A percentile compares a stretch with the other conserved stretches of the same genome.
Evolutionary conservation across 2,888 invertebrate genomes (phyloP).

Genomic region (Athalia rosae): DNA sequence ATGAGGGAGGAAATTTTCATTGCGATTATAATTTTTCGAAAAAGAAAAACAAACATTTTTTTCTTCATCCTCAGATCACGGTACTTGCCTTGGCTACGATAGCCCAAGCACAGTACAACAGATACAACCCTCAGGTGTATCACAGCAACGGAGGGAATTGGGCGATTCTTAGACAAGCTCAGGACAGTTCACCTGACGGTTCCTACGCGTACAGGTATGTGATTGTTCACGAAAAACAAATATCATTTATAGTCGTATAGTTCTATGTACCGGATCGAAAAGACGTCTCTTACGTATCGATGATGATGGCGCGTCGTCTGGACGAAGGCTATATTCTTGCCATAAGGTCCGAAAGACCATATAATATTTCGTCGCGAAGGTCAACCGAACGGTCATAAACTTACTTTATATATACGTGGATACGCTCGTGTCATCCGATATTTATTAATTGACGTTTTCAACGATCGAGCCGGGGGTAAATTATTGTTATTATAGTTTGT

Average conservation of each 20-base stretch:
- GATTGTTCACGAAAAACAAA: neutral
- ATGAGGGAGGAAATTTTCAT: too few relatives aligned
- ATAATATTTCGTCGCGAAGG: constrained; percentile 18
- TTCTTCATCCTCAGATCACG: constrained; percentile 51
- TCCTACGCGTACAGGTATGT: constrained; percentile 69
- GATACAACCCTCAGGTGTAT: constrained; percentile 55
- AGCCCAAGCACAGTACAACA: constrained; percentile 59
- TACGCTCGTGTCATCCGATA: neutral
- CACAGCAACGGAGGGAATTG: constrained; percentile 63
- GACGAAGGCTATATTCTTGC: constrained; percentile 3
- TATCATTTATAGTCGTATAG: neutral
- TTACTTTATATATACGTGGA: neutral
- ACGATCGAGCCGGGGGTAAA: neutral
- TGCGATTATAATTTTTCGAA: too few relatives aligned
- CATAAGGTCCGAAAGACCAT: neutral
- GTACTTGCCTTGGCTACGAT: constrained; percentile 58
- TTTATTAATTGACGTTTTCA: neutral
- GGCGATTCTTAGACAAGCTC: constrained; percentile 69
- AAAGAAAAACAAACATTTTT: neutral
- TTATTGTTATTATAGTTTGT: constrained; percentile 29
- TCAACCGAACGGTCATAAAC: constrained; percentile 2
- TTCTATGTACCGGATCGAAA: neutral
- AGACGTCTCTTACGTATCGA: neutral
- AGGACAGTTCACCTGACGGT: constrained; percentile 68
- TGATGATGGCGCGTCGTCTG: constrained; percentile 28